Conservation (phyloP, 1,140 invertebrate genomes). For the Ceratina japonica region DNA sequence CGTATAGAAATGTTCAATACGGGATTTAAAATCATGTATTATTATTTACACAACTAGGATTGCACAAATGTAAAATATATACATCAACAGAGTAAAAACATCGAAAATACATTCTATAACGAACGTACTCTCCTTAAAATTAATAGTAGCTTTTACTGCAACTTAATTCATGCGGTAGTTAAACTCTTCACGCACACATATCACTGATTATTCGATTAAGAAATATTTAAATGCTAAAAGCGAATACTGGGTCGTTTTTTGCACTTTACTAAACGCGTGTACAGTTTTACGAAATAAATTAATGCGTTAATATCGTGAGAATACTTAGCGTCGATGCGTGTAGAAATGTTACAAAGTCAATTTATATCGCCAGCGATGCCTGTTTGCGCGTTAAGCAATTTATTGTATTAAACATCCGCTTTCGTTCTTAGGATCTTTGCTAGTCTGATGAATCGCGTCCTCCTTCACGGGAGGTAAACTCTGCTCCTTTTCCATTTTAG, state of each 20-base stretch:
- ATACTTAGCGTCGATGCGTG: conserved; percentile 14
- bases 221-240: conserved; percentile 23
- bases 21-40: not conserved
- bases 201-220: not conserved
- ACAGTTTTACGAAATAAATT: conserved; percentile 14
- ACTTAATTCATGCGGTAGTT: not conserved
- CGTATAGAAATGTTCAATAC: too few species aligned
- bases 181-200: not conserved
- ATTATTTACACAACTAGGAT: conserved; percentile 11
- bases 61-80: conserved; percentile 34
- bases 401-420: conserved; percentile 83
- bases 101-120: not conserved
- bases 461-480: conserved; percentile 85
- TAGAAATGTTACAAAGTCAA: conserved; percentile 35
- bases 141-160: not conserved
- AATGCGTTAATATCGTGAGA: not conserved
- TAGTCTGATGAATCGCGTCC: conserved; percentile 81
- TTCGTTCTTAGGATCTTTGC: conserved; percentile 83
- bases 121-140: not conserved
- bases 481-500: conserved; percentile 75
- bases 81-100: not conserved
- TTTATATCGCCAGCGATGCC: conserved; percentile 11
- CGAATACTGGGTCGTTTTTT: conserved; percentile 32
- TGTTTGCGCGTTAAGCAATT: conserved; percentile 24
- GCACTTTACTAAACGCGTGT: not conserved